These are phyloP conservation scores for Drosophila cognata DNA, from an alignment of 2,888 invertebrate species.

Conservation along the genomic window DNA sequence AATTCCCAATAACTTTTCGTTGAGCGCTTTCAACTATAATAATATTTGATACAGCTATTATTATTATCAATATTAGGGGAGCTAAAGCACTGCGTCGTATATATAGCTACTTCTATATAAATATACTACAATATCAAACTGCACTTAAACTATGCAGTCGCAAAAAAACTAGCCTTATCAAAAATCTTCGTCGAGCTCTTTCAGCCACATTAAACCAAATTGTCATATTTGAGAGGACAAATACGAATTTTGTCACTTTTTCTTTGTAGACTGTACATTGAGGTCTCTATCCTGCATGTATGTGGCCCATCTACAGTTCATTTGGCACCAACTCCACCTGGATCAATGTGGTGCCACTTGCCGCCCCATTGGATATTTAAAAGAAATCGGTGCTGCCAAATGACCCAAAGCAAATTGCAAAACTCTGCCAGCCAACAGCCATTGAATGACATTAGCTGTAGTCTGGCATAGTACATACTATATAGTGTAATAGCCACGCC, in stretches of 20 bases:
- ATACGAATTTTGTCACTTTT: neutral
- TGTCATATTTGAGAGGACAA: neutral
- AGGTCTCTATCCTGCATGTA: neutral
- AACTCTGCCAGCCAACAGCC: conserved; percentile 59
- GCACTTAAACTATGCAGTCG: neutral
- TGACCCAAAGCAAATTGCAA: conserved; percentile 68
- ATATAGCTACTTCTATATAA: neutral
- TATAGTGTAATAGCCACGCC: conserved; percentile 21
- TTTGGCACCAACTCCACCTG: conserved; percentile 4
- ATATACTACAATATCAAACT: neutral
- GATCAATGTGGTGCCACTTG: conserved; percentile 18
- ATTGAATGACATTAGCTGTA: conserved; percentile 62
- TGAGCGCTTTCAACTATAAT: neutral
- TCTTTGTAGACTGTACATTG: neutral
- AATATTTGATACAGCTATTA: neutral
- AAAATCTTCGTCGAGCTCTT: neutral
- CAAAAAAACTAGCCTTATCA: neutral
- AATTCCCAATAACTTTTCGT: neutral
- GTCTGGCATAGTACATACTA: conserved; percentile 3
- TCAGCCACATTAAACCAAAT: neutral
- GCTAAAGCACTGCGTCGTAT: neutral
- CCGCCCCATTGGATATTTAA: conserved; percentile 37
- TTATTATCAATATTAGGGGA: neutral
- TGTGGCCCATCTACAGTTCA: neutral
- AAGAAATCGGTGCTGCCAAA: conserved; percentile 63